Evolutionary conservation across 2,797 vertebrate genomes (phyloP).

Genomic region (Tangara arthus): DNA sequence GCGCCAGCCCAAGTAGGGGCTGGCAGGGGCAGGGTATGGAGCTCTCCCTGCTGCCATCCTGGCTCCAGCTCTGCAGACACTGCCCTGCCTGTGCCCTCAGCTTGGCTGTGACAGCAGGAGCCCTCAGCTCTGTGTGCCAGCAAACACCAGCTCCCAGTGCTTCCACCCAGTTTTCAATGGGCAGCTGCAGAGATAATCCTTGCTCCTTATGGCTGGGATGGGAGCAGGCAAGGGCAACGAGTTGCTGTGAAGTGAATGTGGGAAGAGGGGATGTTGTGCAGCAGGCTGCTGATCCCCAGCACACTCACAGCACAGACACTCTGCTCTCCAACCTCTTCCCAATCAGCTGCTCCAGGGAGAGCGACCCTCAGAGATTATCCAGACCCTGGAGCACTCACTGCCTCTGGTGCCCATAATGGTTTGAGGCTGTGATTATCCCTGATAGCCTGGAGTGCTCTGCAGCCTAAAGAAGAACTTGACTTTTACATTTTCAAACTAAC

Average conservation of each 20-base stretch:
- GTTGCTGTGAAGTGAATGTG: background rate
- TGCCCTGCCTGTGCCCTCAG: background rate
- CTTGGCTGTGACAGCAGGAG: background rate
- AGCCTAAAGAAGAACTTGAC: conserved; percentile 74
- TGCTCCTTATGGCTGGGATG: background rate
- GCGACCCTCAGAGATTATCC: conserved; percentile 20
- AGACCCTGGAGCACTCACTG: conserved; percentile 18
- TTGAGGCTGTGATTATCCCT: conserved; percentile 47
- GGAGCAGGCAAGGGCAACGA: background rate
- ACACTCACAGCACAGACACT: background rate
- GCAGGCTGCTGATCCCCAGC: background rate
- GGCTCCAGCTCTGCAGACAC: background rate
- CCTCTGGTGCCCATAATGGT: conserved; percentile 18
- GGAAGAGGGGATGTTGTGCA: background rate
- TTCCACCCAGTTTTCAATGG: background rate
- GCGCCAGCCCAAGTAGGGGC: background rate
- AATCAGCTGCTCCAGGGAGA: background rate
- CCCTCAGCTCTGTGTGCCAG: background rate
- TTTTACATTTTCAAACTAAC: conserved; percentile 69
- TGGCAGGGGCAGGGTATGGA: background rate
- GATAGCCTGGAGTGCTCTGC: conserved; percentile 49
- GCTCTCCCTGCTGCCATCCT: background rate
- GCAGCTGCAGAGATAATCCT: background rate
- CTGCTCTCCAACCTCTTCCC: background rate
- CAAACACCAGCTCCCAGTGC: background rate